Evolutionary conservation across 2,888 invertebrate genomes (phyloP).

Genomic region (Elysia crispata): DNA sequence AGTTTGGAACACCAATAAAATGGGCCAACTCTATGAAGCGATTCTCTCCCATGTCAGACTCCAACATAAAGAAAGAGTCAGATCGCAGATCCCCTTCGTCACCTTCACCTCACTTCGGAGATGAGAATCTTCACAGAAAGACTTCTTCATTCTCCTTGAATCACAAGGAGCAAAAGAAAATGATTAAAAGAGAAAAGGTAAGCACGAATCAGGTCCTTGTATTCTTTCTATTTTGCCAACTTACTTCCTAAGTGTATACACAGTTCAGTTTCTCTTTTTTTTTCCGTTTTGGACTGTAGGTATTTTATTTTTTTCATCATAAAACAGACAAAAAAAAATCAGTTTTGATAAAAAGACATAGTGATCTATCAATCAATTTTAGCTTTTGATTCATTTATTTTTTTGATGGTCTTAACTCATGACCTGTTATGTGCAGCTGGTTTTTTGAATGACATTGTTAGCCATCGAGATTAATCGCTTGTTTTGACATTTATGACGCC

Average conservation of each 20-base stretch:
- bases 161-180: conserved; percentile 32
- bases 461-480: too few relatives aligned
- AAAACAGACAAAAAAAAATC: too few relatives aligned
- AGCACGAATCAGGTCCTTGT: background rate
- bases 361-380: too few relatives aligned
- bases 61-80: conserved; percentile 37
- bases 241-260: background rate
- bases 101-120: background rate
- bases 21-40: conserved; percentile 39
- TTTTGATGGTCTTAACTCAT: too few relatives aligned
- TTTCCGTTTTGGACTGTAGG: background rate
- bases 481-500: too few relatives aligned
- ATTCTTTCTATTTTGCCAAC: background rate
- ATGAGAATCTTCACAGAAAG: conserved; percentile 23
- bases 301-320: too few relatives aligned
- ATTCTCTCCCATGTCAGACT: conserved; percentile 19
- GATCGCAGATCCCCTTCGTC: conserved; percentile 3
- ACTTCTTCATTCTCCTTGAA: background rate
- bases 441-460: too few relatives aligned
- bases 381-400: too few relatives aligned
- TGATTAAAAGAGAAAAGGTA: conserved; percentile 44
- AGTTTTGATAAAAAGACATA: too few relatives aligned
- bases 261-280: background rate
- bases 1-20: conserved; percentile 15
- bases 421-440: too few relatives aligned